A percentile compares a stretch with the other conserved stretches of the same genome.
Conservation (phyloP, 2,888 invertebrate genomes). For the Drosophila koepferae region DNA sequence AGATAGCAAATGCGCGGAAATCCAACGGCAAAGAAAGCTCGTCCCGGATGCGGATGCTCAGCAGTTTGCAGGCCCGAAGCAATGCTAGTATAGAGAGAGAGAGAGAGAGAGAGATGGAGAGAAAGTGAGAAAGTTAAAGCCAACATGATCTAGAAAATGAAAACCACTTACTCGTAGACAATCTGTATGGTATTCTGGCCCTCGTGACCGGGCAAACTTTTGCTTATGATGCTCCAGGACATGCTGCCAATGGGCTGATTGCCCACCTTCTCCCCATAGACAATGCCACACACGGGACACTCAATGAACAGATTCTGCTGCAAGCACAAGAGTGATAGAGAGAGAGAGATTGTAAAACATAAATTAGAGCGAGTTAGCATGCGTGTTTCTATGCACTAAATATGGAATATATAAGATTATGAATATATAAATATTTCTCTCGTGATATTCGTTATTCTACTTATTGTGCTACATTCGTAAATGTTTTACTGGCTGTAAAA, state of each 20-base stretch:
- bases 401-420: background rate
- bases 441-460: too few species aligned
- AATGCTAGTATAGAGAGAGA: constrained; percentile 87
- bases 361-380: constrained; percentile 10
- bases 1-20: constrained; percentile 93
- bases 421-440: too few species aligned
- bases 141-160: too few species aligned
- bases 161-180: constrained; percentile 89
- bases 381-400: background rate
- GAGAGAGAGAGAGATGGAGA: background rate
- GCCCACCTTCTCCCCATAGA: constrained; percentile 92
- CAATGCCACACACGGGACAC: constrained; percentile 94
- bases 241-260: constrained; percentile 93
- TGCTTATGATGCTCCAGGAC: constrained; percentile 91
- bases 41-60: constrained; percentile 92
- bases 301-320: constrained; percentile 89
- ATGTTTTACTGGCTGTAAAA: too few species aligned
- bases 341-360: constrained; percentile 1
- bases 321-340: constrained; percentile 12
- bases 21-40: constrained; percentile 95
- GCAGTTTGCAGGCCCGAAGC: constrained; percentile 93
- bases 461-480: too few species aligned
- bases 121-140: background rate
- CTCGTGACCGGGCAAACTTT: constrained; percentile 89
- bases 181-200: constrained; percentile 91